These are phyloP conservation scores for Yponomeuta plumbellus DNA, from an alignment of 2,888 invertebrate species.

Conservation along the genomic window DNA sequence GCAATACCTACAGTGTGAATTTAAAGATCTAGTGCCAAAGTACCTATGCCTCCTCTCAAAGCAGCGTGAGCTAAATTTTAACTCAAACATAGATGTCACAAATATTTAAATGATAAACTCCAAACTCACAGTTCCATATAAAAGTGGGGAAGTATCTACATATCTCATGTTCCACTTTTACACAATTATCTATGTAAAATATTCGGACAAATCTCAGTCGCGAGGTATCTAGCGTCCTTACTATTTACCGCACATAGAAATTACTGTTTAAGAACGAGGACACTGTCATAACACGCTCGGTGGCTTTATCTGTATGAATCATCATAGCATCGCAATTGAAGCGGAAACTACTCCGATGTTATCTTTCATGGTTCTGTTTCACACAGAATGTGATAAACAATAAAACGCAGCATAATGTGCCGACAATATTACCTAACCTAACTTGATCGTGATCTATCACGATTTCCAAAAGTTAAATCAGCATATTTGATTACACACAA, in stretches of 20 bases:
- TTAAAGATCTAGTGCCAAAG: not conserved
- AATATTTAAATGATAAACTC: no score
- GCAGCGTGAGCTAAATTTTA: no score
- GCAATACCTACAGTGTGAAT: not conserved
- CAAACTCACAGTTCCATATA: no score
- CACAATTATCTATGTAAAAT: not conserved
- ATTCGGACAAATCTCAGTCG: not conserved
- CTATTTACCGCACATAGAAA: constrained; percentile 26
- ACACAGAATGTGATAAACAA: not conserved
- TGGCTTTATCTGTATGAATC: constrained; percentile 30
- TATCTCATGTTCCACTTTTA: not conserved
- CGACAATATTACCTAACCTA: not conserved
- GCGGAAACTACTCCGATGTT: constrained; percentile 40
- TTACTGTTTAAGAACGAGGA: constrained; percentile 45
- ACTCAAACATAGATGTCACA: no score
- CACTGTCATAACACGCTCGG: constrained; percentile 30
- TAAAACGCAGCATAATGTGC: not conserved
- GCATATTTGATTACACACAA: not conserved
- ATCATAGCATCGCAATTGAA: constrained; percentile 34
- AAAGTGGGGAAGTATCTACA: no score
- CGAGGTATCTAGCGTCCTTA: constrained; percentile 29
- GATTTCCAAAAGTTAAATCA: not conserved
- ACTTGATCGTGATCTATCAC: not conserved
- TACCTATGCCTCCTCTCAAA: no score
- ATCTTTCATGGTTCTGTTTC: constrained; percentile 36